Conservation (phyloP, 2,888 invertebrate species). For the Scaptomyza caliginosa region DNA sequence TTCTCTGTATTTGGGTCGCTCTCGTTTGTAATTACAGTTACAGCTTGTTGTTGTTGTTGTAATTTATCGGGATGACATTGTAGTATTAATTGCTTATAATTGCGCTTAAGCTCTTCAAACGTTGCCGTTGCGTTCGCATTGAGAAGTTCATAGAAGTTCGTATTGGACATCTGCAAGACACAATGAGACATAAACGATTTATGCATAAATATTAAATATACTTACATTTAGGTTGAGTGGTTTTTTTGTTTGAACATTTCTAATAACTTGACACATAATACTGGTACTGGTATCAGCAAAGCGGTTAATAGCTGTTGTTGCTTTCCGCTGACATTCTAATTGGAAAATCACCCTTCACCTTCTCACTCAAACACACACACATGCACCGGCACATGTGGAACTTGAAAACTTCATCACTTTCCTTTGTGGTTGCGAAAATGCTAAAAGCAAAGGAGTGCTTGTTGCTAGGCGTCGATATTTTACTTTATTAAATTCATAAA, state of each 20-base stretch:
- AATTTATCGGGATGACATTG: slow-evolving; percentile 84
- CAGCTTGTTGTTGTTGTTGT: slow-evolving; percentile 52
- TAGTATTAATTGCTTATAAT: slow-evolving; percentile 83
- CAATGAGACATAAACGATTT: slow-evolving; percentile 28
- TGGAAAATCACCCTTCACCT: slow-evolving; percentile 21
- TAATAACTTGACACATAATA: slow-evolving; percentile 12
- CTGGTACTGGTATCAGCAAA: not conserved
- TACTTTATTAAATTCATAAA: slow-evolving; percentile 3
- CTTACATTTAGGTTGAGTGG: slow-evolving; percentile 56
- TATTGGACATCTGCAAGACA: slow-evolving; percentile 69
- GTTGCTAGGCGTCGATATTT: slow-evolving; percentile 45
- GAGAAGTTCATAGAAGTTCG: slow-evolving; percentile 81
- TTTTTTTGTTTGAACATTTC: slow-evolving; percentile 6
- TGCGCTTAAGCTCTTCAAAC: slow-evolving; percentile 80
- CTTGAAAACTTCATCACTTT: slow-evolving; percentile 6
- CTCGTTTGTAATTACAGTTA: slow-evolving; percentile 42
- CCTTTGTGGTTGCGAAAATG: slow-evolving; percentile 42
- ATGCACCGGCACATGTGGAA: not conserved
- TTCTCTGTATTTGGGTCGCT: slow-evolving; percentile 63
- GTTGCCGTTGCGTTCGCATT: slow-evolving; percentile 70
- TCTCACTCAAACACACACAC: not conserved
- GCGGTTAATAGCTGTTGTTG: slow-evolving; percentile 52
- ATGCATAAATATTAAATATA: slow-evolving; percentile 35
- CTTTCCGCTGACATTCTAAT: slow-evolving; percentile 16
- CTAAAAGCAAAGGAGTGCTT: not conserved